Percentiles rank a stretch among this genome's conserved stretches.
phyloP scores from a whole-genome alignment of 2,113 vertebrate genomes.

The Physeter macrocephalus region DNA sequence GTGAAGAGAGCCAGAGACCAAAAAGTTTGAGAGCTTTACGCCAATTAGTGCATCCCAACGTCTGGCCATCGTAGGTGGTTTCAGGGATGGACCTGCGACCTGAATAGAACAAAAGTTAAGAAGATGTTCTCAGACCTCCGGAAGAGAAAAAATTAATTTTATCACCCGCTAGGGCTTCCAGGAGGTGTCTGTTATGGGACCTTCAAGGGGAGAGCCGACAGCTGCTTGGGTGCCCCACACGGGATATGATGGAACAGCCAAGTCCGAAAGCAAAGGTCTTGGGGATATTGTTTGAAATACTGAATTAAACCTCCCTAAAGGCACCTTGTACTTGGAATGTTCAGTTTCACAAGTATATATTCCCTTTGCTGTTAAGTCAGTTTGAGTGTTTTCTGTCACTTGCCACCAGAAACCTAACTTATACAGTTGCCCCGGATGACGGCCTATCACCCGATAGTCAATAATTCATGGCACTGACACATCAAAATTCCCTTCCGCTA shows the following conservation, averaged over 20 bases:
- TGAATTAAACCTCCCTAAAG: accelerated
- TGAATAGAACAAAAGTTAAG: accelerated
- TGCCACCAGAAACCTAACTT: background rate
- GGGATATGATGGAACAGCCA: background rate
- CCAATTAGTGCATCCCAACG: accelerated
- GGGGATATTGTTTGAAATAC: accelerated
- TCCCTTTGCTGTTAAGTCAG: background rate
- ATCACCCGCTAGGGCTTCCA: background rate
- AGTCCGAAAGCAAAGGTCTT: background rate
- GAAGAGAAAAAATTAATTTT: background rate
- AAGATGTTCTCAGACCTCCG: background rate
- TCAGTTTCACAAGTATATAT: accelerated
- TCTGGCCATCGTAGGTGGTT: background rate
- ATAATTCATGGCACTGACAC: background rate
- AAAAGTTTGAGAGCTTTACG: background rate
- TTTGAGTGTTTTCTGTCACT: background rate
- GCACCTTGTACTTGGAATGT: background rate
- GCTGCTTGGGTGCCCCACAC: too few relatives aligned
- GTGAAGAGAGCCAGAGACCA: background rate
- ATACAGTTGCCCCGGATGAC: accelerated
- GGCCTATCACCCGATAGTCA: accelerated
- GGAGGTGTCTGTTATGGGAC: background rate
- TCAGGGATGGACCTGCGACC: background rate
- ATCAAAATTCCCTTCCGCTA: accelerated
- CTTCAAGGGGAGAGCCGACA: background rate